These are phyloP conservation scores for Engystomops pustulosus DNA, from an alignment of 2,113 vertebrate genomes.

Conservation along the genomic window DNA sequence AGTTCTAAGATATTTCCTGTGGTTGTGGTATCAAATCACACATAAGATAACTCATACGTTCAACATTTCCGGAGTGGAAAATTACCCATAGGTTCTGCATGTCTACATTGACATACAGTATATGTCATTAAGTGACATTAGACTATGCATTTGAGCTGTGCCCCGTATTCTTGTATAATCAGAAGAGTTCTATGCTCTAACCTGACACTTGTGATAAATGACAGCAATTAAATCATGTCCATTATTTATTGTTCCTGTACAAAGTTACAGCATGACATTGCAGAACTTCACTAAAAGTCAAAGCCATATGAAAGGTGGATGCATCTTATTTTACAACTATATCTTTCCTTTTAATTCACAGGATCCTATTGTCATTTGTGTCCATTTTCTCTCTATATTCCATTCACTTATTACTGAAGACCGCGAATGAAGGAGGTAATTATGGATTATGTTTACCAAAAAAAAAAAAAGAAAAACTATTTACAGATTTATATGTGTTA, in stretches of 20 bases:
- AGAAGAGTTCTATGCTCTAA: neutral
- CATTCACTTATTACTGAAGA: constrained; percentile 96
- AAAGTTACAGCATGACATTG: neutral
- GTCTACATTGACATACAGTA: no score
- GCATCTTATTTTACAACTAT: neutral
- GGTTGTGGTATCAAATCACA: neutral
- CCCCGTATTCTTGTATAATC: neutral
- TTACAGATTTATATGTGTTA: neutral
- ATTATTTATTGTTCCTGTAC: neutral
- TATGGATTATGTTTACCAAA: constrained; percentile 16
- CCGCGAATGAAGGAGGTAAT: constrained; percentile 96
- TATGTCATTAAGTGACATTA: no score
- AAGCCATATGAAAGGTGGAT: constrained; percentile 56
- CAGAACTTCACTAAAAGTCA: constrained; percentile 9
- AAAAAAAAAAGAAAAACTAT: neutral
- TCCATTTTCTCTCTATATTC: constrained; percentile 94
- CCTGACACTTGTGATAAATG: neutral
- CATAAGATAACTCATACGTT: no score
- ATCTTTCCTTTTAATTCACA: constrained; percentile 62
- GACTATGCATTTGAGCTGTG: neutral
- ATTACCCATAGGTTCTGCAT: no score
- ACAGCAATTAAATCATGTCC: neutral
- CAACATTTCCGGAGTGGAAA: no score
- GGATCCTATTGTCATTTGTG: constrained; percentile 88
- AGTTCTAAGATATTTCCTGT: neutral